phyloP scores from a whole-genome alignment of 2,797 vertebrate genomes.

The Falco naumanni region DNA sequence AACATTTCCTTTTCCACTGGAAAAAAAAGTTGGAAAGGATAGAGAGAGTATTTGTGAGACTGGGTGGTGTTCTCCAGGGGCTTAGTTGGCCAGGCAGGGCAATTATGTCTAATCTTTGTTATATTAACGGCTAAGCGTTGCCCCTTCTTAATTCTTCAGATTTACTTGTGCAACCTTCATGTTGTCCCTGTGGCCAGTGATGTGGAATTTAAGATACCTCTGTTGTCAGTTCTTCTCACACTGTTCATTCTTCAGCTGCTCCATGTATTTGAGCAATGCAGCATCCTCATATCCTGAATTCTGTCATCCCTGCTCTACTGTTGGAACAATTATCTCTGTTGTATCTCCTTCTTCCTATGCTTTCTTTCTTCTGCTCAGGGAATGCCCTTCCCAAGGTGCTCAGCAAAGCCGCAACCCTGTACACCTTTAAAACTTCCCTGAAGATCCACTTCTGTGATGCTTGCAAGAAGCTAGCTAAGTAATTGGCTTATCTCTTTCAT shows the following conservation, averaged over 20 bases:
- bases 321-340: not conserved
- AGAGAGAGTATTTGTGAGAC: not conserved
- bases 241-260: not conserved
- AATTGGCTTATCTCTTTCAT: not conserved
- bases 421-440: not conserved
- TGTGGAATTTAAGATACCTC: not conserved
- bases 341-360: not conserved
- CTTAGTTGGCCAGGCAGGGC: not conserved
- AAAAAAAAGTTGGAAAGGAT: not conserved
- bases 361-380: not conserved
- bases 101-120: not conserved
- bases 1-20: not conserved
- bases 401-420: not conserved
- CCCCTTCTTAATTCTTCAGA: not conserved
- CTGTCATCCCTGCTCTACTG: not conserved
- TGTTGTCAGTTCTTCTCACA: not conserved
- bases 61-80: not conserved
- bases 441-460: not conserved
- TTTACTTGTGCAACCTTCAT: not conserved
- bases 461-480: not conserved
- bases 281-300: not conserved
- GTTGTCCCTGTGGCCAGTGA: not conserved
- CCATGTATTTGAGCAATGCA: not conserved
- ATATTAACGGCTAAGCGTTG: not conserved
- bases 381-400: not conserved